phyloP scores from a whole-genome alignment of 2,888 invertebrate genomes.

The Entomobrya proxima region DNA sequence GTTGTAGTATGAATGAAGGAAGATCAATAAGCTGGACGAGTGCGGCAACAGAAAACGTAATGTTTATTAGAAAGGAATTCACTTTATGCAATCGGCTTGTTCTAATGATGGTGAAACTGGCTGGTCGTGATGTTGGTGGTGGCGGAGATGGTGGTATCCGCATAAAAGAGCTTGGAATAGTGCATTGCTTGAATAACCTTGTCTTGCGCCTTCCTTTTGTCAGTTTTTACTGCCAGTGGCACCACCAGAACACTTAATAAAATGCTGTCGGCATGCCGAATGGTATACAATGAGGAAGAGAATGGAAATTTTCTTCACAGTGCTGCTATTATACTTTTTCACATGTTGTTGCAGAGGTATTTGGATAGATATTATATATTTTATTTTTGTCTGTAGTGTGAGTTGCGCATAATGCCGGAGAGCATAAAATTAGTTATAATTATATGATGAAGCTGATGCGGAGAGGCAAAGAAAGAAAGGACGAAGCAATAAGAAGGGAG shows the following conservation, averaged over 20 bases:
- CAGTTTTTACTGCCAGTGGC: conserved; percentile 59
- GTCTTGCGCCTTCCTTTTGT: conserved; percentile 57
- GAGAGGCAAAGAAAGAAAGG: not conserved
- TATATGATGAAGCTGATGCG: not conserved
- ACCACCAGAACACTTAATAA: conserved; percentile 58
- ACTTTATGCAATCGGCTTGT: conserved; percentile 28
- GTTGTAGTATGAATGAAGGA: conserved; percentile 1
- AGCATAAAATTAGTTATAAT: conserved; percentile 39
- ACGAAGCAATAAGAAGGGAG: not conserved
- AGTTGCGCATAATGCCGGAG: not conserved
- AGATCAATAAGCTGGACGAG: conserved; percentile 22
- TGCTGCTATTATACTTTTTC: not conserved
- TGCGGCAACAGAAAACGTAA: conserved; percentile 8
- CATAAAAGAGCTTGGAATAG: conserved; percentile 26
- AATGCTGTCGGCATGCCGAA: conserved; percentile 58
- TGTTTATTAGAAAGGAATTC: conserved; percentile 55
- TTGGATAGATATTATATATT: not conserved
- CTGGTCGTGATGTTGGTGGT: conserved; percentile 32
- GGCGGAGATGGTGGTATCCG: not conserved
- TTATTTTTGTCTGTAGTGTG: not conserved
- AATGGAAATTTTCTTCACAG: conserved; percentile 29
- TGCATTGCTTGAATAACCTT: conserved; percentile 57
- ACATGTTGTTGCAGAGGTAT: not conserved
- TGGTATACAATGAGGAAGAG: conserved; percentile 51
- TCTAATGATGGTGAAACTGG: not conserved